These are phyloP conservation scores for Xiphophorus maculatus DNA, from an alignment of 2,113 vertebrate genomes.

Conservation along the genomic window DNA sequence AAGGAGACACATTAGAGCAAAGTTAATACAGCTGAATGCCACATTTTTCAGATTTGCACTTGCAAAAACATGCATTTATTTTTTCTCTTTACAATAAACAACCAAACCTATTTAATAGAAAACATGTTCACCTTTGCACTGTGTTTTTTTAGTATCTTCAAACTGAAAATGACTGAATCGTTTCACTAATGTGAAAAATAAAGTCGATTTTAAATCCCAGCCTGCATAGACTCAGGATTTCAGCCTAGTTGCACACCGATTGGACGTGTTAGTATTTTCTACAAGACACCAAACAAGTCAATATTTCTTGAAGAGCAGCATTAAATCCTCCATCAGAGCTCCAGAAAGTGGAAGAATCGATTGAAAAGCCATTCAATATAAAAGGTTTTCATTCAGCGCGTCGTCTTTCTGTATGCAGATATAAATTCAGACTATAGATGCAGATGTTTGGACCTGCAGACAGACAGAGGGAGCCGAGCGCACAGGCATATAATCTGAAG, in stretches of 20 bases:
- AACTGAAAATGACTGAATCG: background rate
- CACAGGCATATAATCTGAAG: constrained; percentile 64
- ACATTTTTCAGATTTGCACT: too few relatives aligned
- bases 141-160: background rate
- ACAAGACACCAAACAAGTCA: background rate
- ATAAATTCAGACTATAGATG: background rate
- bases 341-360: background rate
- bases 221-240: background rate
- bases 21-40: background rate
- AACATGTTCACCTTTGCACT: too few relatives aligned
- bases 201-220: background rate
- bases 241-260: background rate
- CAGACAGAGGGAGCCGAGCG: constrained; percentile 27
- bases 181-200: background rate
- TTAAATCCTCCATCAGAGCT: background rate
- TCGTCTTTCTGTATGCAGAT: background rate
- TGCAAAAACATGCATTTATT: background rate
- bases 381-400: background rate
- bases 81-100: background rate
- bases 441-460: background rate
- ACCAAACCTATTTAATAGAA: too few relatives aligned
- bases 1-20: too few relatives aligned
- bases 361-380: background rate
- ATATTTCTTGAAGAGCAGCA: background rate
- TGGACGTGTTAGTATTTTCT: background rate